Percentiles rank a stretch among this genome's conserved stretches.
phyloP scores from a whole-genome alignment of 2,888 invertebrate genomes.

The Dryadula phaetusa region DNA sequence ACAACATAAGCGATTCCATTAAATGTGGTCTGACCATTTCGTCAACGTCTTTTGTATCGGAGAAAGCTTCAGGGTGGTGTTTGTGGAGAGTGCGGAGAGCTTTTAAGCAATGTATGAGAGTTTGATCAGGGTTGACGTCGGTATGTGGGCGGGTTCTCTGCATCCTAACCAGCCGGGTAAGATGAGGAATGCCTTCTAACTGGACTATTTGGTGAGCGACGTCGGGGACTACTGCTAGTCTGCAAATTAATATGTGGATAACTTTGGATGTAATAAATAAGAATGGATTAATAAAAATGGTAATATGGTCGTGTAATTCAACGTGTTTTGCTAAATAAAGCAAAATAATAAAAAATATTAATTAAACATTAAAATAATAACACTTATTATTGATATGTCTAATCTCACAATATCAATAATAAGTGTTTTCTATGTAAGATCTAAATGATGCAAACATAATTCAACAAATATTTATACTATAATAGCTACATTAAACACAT shows the following conservation, averaged over 20 bases:
- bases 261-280: not conserved
- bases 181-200: constrained; percentile 86
- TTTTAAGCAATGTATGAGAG: constrained; percentile 75
- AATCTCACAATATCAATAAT: too few species aligned
- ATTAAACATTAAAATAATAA: too few species aligned
- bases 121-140: constrained; percentile 74
- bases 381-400: too few species aligned
- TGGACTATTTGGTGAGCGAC: constrained; percentile 89
- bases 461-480: too few species aligned
- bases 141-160: constrained; percentile 68
- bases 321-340: too few species aligned
- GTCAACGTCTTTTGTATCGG: constrained; percentile 85
- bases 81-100: constrained; percentile 77
- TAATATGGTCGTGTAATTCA: not conserved
- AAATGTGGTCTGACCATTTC: constrained; percentile 90
- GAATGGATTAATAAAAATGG: not conserved
- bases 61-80: constrained; percentile 71
- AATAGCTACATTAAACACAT: too few species aligned
- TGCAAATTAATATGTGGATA: constrained; percentile 52
- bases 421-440: too few species aligned
- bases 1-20: constrained; percentile 91
- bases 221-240: constrained; percentile 87
- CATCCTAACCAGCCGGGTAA: constrained; percentile 87
- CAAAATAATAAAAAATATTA: too few species aligned
- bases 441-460: too few species aligned